Base-by-base conservation (phyloP, 2,797 vertebrate species). In the Halcyon leucocephala region DNA sequence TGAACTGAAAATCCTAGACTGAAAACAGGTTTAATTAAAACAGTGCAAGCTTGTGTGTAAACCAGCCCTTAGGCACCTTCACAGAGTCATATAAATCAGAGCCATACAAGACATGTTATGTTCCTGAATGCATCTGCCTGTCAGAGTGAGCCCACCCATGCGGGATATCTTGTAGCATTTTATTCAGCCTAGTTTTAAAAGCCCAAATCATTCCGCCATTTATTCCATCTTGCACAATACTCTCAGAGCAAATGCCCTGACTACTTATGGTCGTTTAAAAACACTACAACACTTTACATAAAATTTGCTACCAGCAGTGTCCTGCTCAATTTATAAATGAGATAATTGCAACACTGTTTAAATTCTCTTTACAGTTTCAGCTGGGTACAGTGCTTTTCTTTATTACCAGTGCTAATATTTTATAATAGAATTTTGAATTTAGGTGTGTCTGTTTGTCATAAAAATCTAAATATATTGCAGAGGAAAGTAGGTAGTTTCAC, bases 21-120 rank as follows among this genome's bases (percentile, higher is more conserved):
- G 91, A 93, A 96, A 96, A 90, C 91, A 96, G 88, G 88, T 94
- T 96, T 97, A 96, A 96, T 97, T 95, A 96, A 96, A 97, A 91
- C 94, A 95, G 91, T 61, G 93, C 70, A 93, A 95, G 82, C 80
- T 94, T 82, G 83, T 89, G 88, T 92, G 72, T 95, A 96, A 96
- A 97, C 66, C 86, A 95, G 82, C 94, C 95, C 93, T 83, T 64
- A 96, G 95, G 96, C 94, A 84, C 88, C 85, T 95, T 93, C 91
- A 93, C 55, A 73, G 70, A 94, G 88, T 69, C 70, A n/a, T 33
- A 95, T 72, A 95, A 95, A 94, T 96, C 89, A 94, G 89, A 96
- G 60, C 51, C 58, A 6, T 82, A 86, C 85, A 73, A 91, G 94
- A 90, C 66, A 77, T 0, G 5, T 94, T 96, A 80, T 84, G 73